These are phyloP conservation scores for Watsonalla cultraria DNA, from an alignment of 2,888 invertebrate genomes.

Conservation along the genomic window DNA sequence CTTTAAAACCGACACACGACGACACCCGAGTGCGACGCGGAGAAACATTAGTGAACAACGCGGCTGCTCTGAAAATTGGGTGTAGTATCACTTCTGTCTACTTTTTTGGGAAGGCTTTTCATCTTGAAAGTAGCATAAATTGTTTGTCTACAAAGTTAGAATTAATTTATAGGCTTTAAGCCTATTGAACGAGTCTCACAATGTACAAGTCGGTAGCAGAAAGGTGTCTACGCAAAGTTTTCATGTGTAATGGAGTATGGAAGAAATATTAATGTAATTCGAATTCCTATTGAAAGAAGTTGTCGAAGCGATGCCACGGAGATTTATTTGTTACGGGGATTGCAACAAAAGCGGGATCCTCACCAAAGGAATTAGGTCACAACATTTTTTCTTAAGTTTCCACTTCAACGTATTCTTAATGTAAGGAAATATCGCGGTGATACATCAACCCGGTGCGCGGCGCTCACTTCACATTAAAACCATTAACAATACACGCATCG, in stretches of 20 bases:
- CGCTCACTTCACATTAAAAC: not conserved
- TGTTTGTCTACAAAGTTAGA: not conserved
- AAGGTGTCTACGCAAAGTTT: slow-evolving; percentile 29
- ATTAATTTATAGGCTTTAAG: too few relatives aligned
- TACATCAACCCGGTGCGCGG: not conserved
- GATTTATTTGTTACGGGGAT: slow-evolving; percentile 34
- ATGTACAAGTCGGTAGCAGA: slow-evolving; percentile 5
- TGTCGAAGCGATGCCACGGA: slow-evolving; percentile 26
- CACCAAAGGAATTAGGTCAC: slow-evolving; percentile 8
- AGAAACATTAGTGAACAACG: too few relatives aligned
- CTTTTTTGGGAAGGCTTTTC: too few relatives aligned
- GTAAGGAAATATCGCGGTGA: not conserved
- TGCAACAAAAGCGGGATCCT: slow-evolving; percentile 11
- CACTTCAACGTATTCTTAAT: not conserved
- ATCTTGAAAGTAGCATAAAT: not conserved
- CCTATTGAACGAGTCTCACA: not conserved
- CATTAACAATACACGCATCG: not conserved
- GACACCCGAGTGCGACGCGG: too few relatives aligned
- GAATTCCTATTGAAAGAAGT: slow-evolving; percentile 41
- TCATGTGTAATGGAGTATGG: slow-evolving; percentile 51
- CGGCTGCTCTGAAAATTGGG: too few relatives aligned
- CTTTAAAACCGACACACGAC: too few relatives aligned
- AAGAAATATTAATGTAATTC: slow-evolving; percentile 52
- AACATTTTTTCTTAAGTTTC: slow-evolving; percentile 1
- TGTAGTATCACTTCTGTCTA: too few relatives aligned